phyloP scores from a whole-genome alignment of 2,888 invertebrate species.

The Drosophila mulleri region DNA sequence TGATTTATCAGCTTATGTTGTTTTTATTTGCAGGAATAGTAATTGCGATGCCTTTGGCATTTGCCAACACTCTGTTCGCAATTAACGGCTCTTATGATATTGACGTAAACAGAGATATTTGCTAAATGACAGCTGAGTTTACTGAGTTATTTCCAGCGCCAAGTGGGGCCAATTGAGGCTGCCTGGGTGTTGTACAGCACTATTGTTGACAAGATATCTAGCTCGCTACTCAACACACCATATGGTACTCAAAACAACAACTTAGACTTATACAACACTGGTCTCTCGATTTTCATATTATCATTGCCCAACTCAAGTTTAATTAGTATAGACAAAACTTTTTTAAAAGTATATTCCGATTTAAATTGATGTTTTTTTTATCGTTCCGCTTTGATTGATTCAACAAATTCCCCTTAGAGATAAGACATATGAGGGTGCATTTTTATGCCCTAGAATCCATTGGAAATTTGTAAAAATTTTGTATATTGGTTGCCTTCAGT shows the following conservation, averaged over 20 bases:
- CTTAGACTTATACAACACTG: slow-evolving; percentile 17
- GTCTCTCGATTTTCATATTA: neutral
- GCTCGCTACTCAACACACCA: too few relatives aligned
- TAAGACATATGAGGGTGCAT: slow-evolving; percentile 28
- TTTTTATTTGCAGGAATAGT: neutral
- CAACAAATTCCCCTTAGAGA: slow-evolving; percentile 47
- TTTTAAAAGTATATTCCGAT: slow-evolving; percentile 28
- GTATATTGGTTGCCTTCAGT: neutral
- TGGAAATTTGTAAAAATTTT: neutral
- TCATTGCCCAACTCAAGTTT: slow-evolving; percentile 26
- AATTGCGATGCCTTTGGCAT: neutral
- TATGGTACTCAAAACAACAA: neutral
- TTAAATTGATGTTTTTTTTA: slow-evolving; percentile 16
- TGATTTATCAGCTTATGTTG: slow-evolving; percentile 32
- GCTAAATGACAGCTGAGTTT: neutral
- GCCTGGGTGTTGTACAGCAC: neutral
- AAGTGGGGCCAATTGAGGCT: neutral
- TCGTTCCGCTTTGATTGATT: slow-evolving; percentile 56
- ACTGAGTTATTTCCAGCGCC: neutral
- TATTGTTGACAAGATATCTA: neutral
- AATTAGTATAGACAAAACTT: slow-evolving; percentile 37
- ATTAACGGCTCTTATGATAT: neutral
- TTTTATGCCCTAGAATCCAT: neutral
- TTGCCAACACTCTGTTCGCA: neutral
- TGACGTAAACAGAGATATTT: neutral